Evolutionary conservation across 1,140 invertebrate genomes (phyloP), one percentile per base, ranked within the genome.

Genomic region (Tetramorium simillimum): DNA sequence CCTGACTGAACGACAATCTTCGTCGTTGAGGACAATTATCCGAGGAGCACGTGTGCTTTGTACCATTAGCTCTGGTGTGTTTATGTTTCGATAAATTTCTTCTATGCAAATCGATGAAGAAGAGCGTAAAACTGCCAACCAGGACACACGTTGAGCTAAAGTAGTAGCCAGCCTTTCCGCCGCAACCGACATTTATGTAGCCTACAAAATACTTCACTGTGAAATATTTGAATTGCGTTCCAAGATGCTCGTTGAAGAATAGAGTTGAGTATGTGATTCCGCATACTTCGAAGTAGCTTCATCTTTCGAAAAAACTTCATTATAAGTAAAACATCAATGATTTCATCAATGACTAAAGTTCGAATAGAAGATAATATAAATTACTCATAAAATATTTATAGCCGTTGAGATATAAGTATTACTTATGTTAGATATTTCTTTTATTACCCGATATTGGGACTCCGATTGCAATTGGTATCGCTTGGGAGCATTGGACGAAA

Each of bases 401-500:
- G 1, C 73, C 12, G 4, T 77, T 67, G 46, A 18, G 46, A 56
- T 33, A 60, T 18, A 24, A n/a, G 0, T 43, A n/a, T 69, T 28
- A 21, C 28, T 7, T 49, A 58, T 16, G 18, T 46, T 37, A 62
- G 18, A 5, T 33, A 3, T 33, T 4, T 58, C 28, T 73, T 73
- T 82, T 46, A 62, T 93, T 95, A 98, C 98, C 97, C 93, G 98
- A 97, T 73, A 98, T 96, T n/a, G 98, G 98, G 37, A 98, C 97
- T 49, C 98, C 98, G 65, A 98, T 96, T 2, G 97, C 96, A n/a
- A 98, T 97, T 12, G 98, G 98, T 91, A 98, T 96, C 0, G 97
- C 97, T 93, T 98, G 98, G 4, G 97, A 97, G 91, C 97, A 98
- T 93, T 98, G 98, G n/a, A 98, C 97, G 93, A 98, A 98, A 67